Percentiles rank a stretch among this genome's conserved stretches.
These are phyloP conservation scores for Sipha flava DNA, from an alignment of 1,140 invertebrate genomes.

Conservation along the genomic window DNA sequence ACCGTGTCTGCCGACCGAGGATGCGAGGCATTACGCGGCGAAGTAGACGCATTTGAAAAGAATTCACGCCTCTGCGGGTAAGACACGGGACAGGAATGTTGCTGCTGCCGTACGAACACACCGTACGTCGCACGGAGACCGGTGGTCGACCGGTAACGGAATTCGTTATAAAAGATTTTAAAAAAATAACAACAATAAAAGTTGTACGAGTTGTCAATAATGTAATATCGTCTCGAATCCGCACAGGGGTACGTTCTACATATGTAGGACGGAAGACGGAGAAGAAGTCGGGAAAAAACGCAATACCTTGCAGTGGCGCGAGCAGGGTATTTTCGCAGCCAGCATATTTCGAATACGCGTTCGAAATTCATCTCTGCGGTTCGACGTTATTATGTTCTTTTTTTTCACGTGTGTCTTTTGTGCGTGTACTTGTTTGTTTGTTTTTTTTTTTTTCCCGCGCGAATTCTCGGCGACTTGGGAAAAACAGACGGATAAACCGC, in stretches of 20 bases:
- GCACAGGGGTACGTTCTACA: too few relatives aligned
- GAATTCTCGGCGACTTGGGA: neutral
- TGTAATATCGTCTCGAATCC: too few relatives aligned
- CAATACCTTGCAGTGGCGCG: too few relatives aligned
- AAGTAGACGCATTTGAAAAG: conserved; percentile 14
- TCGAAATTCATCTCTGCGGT: neutral
- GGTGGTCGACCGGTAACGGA: neutral
- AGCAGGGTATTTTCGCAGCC: neutral
- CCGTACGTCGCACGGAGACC: neutral
- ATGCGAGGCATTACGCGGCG: too few relatives aligned
- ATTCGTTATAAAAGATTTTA: neutral
- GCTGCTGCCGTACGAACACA: neutral
- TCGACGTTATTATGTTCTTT: neutral
- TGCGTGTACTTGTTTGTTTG: neutral
- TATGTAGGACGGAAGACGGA: neutral
- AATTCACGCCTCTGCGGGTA: conserved; percentile 27
- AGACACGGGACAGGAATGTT: conserved; percentile 26
- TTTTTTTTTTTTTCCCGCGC: neutral
- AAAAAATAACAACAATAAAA: neutral
- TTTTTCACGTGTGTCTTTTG: neutral
- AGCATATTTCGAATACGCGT: neutral
- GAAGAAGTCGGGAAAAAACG: neutral
- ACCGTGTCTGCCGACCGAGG: too few relatives aligned
- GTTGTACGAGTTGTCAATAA: too few relatives aligned
- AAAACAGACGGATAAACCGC: neutral